Evolutionary conservation across 2,888 invertebrate species (phyloP).

Genomic region (Clusia tigrina): DNA sequence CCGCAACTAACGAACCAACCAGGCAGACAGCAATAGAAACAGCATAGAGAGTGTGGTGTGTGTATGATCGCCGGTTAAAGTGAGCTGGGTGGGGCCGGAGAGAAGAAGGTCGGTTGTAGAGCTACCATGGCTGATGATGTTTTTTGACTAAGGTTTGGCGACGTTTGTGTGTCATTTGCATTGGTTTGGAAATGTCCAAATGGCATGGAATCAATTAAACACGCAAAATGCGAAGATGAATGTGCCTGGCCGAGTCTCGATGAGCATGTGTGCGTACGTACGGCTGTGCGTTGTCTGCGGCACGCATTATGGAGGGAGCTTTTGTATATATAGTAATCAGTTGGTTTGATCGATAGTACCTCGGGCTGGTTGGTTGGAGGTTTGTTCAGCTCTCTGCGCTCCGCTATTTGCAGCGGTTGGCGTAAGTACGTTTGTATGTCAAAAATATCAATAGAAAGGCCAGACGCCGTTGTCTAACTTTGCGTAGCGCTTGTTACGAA

Average conservation of each 20-base stretch:
- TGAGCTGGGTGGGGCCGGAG: too few relatives aligned
- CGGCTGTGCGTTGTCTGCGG: not conserved
- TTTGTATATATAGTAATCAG: too few relatives aligned
- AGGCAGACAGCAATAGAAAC: not conserved
- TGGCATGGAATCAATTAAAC: conserved; percentile 12
- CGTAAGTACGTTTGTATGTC: too few relatives aligned
- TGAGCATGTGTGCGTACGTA: not conserved
- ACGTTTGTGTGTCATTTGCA: conserved; percentile 23
- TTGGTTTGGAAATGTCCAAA: conserved; percentile 23
- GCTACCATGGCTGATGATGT: not conserved
- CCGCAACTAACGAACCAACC: not conserved
- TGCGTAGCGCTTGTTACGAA: conserved; percentile 28
- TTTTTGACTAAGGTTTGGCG: not conserved
- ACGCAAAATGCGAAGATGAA: conserved; percentile 7
- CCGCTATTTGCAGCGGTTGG: conserved; percentile 11
- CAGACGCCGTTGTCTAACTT: conserved; percentile 33
- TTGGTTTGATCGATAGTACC: not conserved
- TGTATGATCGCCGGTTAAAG: not conserved
- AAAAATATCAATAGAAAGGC: conserved; percentile 4
- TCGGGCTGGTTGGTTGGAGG: conserved; percentile 1
- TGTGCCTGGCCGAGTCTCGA: conserved; percentile 8
- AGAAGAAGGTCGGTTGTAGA: not conserved
- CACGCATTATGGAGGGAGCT: not conserved
- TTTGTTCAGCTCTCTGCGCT: not conserved
- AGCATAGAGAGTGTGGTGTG: not conserved